A percentile compares a stretch with the other conserved stretches of the same genome.
Conservation (phyloP, 2,113 vertebrate genomes). For the Chaetodon auriga region DNA sequence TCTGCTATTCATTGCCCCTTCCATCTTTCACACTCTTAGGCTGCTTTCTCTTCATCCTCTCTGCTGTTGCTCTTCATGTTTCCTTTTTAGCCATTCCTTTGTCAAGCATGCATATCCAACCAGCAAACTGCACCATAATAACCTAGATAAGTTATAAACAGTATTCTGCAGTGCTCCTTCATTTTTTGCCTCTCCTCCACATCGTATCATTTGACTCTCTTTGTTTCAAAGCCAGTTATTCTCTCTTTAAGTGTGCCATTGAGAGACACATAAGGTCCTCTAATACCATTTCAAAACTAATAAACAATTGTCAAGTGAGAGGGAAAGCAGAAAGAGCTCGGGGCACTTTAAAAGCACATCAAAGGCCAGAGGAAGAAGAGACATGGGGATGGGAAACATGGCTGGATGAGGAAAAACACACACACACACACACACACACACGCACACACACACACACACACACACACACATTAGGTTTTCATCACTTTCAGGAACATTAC, state of each 20-base stretch:
- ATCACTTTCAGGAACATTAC: too few relatives aligned
- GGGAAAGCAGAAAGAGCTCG: conserved; percentile 88
- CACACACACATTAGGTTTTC: background rate
- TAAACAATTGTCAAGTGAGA: conserved; percentile 95
- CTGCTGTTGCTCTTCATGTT: background rate
- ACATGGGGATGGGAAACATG: conserved; percentile 58
- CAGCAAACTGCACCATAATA: conserved; percentile 81
- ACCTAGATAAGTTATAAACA: conserved; percentile 90
- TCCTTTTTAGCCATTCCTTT: background rate
- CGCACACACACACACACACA: conserved; percentile 34
- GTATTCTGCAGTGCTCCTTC: conserved; percentile 67
- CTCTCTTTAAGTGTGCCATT: conserved; percentile 69
- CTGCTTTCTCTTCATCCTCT: conserved; percentile 12
- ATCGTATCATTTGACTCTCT: conserved; percentile 45
- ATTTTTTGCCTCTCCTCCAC: conserved; percentile 47
- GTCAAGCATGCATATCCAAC: conserved; percentile 27
- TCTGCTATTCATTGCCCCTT: conserved; percentile 9
- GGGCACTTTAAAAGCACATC: conserved; percentile 90
- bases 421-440: conserved; percentile 38
- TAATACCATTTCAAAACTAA: conserved; percentile 92
- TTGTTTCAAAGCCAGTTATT: conserved; percentile 70
- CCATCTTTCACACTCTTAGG: conserved; percentile 23
- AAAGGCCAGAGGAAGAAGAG: conserved; percentile 84
- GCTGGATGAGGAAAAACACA: conserved; percentile 44
- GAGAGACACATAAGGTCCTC: conserved; percentile 89